Conservation (phyloP, 2,888 invertebrate genomes). For the Drosophila austrosaltans region DNA sequence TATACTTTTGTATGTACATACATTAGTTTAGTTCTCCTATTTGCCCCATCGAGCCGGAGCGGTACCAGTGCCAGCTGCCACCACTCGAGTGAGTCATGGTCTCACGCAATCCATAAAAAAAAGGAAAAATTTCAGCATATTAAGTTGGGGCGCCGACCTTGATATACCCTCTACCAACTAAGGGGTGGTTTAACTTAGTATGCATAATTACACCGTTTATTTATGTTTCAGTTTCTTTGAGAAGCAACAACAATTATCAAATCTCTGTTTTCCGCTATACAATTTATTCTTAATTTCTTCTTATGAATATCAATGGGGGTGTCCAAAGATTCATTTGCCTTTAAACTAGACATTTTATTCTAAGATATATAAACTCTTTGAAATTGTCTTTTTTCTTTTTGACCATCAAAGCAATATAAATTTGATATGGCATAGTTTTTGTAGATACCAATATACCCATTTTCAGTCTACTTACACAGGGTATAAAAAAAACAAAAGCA, state of each 20-base stretch:
- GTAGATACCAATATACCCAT: neutral
- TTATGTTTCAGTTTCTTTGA: too few relatives aligned
- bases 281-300: too few relatives aligned
- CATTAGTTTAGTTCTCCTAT: slow-evolving; percentile 26
- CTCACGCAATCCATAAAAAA: slow-evolving; percentile 56
- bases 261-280: too few relatives aligned
- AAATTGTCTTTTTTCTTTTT: too few relatives aligned
- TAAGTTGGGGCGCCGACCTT: neutral
- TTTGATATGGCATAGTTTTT: neutral
- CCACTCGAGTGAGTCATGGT: slow-evolving; percentile 65
- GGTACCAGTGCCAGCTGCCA: slow-evolving; percentile 47
- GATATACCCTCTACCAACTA: neutral
- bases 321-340: too few relatives aligned
- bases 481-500: slow-evolving; percentile 11
- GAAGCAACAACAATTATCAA: too few relatives aligned
- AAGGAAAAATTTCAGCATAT: slow-evolving; percentile 11
- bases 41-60: slow-evolving; percentile 9
- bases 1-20: slow-evolving; percentile 27
- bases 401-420: too few relatives aligned
- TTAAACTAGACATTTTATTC: too few relatives aligned
- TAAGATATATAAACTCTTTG: too few relatives aligned
- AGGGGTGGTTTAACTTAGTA: neutral
- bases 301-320: too few relatives aligned
- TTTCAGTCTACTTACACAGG: neutral
- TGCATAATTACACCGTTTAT: neutral